phyloP scores from a whole-genome alignment of 1,140 invertebrate species.

The Kradibia gibbosae region DNA sequence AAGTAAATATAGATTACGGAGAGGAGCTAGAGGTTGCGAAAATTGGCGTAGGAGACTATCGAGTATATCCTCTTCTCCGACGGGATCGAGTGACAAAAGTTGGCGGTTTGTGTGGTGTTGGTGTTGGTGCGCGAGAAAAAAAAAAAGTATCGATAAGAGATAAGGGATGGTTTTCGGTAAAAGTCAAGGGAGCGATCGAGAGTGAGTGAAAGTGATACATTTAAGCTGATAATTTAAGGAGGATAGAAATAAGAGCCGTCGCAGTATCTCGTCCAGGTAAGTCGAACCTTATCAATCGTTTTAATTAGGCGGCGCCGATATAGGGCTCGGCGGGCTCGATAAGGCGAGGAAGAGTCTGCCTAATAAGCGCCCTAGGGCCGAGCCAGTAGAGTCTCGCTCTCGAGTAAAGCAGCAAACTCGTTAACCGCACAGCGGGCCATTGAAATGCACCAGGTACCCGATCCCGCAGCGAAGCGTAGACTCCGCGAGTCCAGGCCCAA shows the following conservation, averaged over 20 bases:
- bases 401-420: too few relatives aligned
- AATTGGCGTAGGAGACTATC: not conserved
- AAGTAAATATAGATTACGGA: slow-evolving; percentile 8
- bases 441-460: too few relatives aligned
- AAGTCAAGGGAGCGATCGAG: not conserved
- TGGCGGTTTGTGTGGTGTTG: slow-evolving; percentile 35
- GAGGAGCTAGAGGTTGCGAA: not conserved
- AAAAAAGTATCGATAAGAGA: not conserved
- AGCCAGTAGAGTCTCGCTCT: too few relatives aligned
- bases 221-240: not conserved
- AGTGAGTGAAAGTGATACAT: slow-evolving; percentile 24
- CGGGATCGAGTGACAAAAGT: slow-evolving; percentile 21
- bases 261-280: not conserved
- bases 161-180: not conserved
- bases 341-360: too few relatives aligned
- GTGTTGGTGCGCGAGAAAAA: slow-evolving; percentile 22
- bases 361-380: too few relatives aligned
- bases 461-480: too few relatives aligned
- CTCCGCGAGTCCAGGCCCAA: too few relatives aligned
- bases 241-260: not conserved
- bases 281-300: not conserved
- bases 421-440: too few relatives aligned
- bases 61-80: not conserved
- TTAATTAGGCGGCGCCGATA: not conserved
- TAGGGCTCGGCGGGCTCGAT: not conserved